Conservation (phyloP, 2,113 vertebrate species). For the Buteo buteo region DNA sequence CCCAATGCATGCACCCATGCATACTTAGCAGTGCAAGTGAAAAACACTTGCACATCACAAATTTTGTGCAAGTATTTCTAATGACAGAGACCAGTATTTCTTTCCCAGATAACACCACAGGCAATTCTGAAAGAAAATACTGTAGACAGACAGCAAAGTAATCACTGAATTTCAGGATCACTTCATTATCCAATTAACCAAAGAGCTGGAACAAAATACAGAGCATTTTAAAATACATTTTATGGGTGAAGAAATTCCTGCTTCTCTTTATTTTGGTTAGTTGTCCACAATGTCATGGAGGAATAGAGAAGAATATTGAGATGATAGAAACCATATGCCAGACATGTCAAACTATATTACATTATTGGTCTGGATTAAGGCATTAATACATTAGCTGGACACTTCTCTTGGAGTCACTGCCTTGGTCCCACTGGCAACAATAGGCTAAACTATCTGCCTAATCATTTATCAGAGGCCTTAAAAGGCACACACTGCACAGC, state of each 20-base stretch:
- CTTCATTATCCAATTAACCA: constrained; percentile 40
- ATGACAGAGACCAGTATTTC: background rate
- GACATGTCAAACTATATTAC: constrained; percentile 53
- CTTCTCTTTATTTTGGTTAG: constrained; percentile 64
- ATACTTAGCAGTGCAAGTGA: background rate
- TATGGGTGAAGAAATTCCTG: constrained; percentile 48
- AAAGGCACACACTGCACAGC: constrained; percentile 22
- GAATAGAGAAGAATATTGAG: constrained; percentile 57
- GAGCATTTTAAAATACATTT: constrained; percentile 30
- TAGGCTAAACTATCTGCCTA: constrained; percentile 56
- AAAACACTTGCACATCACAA: background rate
- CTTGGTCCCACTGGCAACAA: constrained; percentile 47
- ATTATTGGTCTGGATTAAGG: constrained; percentile 56
- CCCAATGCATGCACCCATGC: background rate
- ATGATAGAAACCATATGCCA: constrained; percentile 65
- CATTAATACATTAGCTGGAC: constrained; percentile 61
- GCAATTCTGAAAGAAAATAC: constrained; percentile 29
- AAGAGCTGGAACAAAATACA: constrained; percentile 40
- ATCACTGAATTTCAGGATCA: constrained; percentile 36
- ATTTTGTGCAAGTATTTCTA: background rate
- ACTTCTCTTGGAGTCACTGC: constrained; percentile 32
- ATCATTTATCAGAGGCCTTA: constrained; percentile 55
- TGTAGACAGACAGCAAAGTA: constrained; percentile 15
- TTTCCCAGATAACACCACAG: background rate
- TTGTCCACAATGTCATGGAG: constrained; percentile 38